Evolutionary conservation across 2,113 vertebrate species (phyloP), one percentile per base, ranked within the genome.

Genomic region (Nycticebus coucang): DNA sequence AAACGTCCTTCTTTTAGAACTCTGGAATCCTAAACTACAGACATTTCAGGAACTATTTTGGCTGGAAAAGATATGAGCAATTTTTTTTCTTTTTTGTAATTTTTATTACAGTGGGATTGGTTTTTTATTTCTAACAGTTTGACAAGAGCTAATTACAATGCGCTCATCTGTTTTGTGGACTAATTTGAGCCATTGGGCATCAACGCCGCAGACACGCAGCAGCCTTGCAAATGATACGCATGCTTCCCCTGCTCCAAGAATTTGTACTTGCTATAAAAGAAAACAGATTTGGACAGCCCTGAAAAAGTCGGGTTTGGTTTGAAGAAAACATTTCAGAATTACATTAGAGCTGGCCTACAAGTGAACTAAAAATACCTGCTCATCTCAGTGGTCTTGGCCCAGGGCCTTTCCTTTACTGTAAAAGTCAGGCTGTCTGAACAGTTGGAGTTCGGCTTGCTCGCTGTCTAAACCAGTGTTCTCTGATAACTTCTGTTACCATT

Each of bases 351-450:
- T 97, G 74, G 94, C 88, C 89, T 98, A 80, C 92, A 97, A 97
- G 94, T 88, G 95, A 98, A 98, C 95, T 98, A 97, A 98, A 98
- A 98, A 96, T 97, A 97, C 84, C 96, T 5, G 0, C 94, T 94
- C 95, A 45, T 98, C 95, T 98, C 98, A 96, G 94, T 97, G 97
- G 96, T 91, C 83, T 98, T 97, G 95, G 97, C 97, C 89, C 41
- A 62, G 96, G 96, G 97, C 97, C 17, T 33, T 87, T 97, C 86
- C 93, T 97, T 37, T 94, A 94, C 96, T 98, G 92, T 75, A 97
- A 97, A 96, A 98, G 97, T 98, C 45, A 15, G 89, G 78, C 98
- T 98, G 96, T 98, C 98, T 95, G 97, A 97, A 98, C 95, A 98
- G 97, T 96, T 95, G 94, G 94, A 97, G 95, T 95, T 97, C 96